phyloP scores from a whole-genome alignment of 2,113 vertebrate genomes.

The Hemiprocne comata region DNA sequence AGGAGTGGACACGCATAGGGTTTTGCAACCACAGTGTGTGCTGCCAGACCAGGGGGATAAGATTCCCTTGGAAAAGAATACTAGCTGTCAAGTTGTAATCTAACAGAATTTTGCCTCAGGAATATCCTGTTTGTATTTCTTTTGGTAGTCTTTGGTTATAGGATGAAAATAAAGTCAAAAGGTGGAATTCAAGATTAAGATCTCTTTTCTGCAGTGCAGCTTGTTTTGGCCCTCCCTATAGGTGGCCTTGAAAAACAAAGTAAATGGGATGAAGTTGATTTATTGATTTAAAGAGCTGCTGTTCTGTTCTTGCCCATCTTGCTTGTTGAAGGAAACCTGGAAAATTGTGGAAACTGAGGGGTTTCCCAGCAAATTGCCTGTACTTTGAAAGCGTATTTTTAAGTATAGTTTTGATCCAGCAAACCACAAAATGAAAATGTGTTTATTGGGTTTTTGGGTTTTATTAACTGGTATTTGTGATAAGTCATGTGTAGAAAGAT shows the following conservation, averaged over 20 bases:
- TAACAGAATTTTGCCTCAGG: background rate
- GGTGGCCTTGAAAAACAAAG: background rate
- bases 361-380: background rate
- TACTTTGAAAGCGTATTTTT: background rate
- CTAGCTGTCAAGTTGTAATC: background rate
- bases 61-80: background rate
- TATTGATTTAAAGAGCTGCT: background rate
- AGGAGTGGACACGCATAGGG: background rate
- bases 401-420: background rate
- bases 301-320: background rate
- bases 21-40: background rate
- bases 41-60: background rate
- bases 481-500: background rate
- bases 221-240: background rate
- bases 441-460: too few relatives aligned
- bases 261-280: background rate
- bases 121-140: constrained; percentile 23
- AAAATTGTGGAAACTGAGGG: background rate
- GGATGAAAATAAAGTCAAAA: background rate
- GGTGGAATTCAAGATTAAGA: background rate
- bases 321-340: background rate
- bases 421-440: background rate
- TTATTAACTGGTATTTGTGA: background rate
- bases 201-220: background rate
- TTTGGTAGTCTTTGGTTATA: background rate